phyloP scores from a whole-genome alignment of 2,113 vertebrate species.

The Symphodus melops region DNA sequence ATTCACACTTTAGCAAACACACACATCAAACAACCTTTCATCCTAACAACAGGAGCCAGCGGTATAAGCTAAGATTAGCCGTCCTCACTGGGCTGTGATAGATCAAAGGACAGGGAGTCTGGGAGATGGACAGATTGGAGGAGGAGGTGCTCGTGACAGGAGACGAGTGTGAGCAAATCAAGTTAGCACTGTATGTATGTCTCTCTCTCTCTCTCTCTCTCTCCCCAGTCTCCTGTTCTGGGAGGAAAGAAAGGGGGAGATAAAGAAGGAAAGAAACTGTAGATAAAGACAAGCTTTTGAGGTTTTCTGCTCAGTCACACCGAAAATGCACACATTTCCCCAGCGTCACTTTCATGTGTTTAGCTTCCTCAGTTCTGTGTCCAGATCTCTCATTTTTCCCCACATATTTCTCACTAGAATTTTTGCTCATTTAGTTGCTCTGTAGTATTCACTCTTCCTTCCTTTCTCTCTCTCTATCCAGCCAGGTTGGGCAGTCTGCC shows the following conservation, averaged over 20 bases:
- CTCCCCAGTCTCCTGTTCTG: constrained; percentile 16
- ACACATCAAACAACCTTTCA: neutral
- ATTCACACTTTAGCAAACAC: too few relatives aligned
- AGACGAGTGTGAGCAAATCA: constrained; percentile 51
- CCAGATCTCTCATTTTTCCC: constrained; percentile 17
- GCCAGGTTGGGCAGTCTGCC: constrained; percentile 71
- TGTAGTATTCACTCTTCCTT: constrained; percentile 12
- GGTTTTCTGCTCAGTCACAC: constrained; percentile 43
- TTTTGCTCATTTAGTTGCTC: constrained; percentile 24
- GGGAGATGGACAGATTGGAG: constrained; percentile 32
- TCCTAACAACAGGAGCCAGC: neutral
- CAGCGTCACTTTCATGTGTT: constrained; percentile 25
- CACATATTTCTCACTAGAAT: constrained; percentile 18
- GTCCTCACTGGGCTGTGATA: constrained; percentile 26
- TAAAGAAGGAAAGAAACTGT: constrained; percentile 33
- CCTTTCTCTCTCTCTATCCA: constrained; percentile 24
- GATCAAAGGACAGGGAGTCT: constrained; percentile 8
- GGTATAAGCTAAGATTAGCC: constrained; percentile 7
- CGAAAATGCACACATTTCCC: constrained; percentile 13
- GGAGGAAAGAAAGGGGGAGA: constrained; percentile 30
- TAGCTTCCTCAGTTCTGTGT: constrained; percentile 14
- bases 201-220: neutral
- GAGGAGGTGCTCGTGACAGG: constrained; percentile 49
- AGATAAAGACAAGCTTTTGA: constrained; percentile 42
- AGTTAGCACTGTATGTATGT: constrained; percentile 48